phyloP scores from a whole-genome alignment of 2,888 invertebrate species.

The Athripsodes cinereus region DNA sequence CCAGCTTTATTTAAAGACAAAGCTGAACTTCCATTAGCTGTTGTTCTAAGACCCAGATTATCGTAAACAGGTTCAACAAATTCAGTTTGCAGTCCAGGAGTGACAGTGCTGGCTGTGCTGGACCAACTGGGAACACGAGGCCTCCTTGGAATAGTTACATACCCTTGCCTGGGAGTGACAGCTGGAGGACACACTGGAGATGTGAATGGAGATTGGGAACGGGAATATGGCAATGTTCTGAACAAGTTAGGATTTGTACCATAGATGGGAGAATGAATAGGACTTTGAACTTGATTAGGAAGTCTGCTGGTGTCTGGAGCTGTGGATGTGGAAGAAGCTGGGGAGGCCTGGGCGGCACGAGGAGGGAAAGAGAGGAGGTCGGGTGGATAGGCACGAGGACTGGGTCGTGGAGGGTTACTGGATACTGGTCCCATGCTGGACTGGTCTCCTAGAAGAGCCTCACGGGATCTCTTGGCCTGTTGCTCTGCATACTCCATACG shows the following conservation, averaged over 20 bases:
- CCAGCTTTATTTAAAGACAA: conserved; percentile 70
- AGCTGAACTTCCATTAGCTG: conserved; percentile 79
- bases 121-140: conserved; percentile 81
- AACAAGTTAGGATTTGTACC: conserved; percentile 63
- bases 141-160: conserved; percentile 79
- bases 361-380: conserved; percentile 76
- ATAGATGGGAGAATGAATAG: conserved; percentile 61
- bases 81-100: conserved; percentile 47
- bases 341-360: conserved; percentile 64
- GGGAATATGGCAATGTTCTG: conserved; percentile 74
- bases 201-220: conserved; percentile 71
- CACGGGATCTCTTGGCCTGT: conserved; percentile 49
- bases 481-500: conserved; percentile 60
- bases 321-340: conserved; percentile 76
- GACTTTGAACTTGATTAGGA: conserved; percentile 56
- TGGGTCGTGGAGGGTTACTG: conserved; percentile 40
- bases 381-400: conserved; percentile 65
- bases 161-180: conserved; percentile 69
- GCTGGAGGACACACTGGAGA: conserved; percentile 58
- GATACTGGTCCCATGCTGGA: conserved; percentile 29
- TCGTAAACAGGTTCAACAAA: conserved; percentile 77
- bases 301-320: conserved; percentile 66
- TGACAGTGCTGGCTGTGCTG: conserved; percentile 51
- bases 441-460: conserved; percentile 39
- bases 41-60: conserved; percentile 76